phyloP scores from a whole-genome alignment of 2,888 invertebrate species.

The Hofmannophila pseudospretella region DNA sequence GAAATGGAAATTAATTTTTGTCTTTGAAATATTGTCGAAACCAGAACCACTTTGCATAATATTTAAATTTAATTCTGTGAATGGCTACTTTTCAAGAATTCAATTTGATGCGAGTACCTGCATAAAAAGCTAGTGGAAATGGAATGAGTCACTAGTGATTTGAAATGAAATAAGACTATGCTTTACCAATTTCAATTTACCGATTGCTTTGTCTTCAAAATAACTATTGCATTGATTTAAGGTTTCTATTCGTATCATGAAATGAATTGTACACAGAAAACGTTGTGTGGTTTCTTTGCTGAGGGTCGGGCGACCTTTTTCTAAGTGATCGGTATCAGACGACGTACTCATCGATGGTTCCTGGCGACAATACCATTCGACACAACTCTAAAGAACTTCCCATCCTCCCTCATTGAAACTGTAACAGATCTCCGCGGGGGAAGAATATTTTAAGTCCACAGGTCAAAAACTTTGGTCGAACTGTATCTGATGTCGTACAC shows the following conservation, averaged over 20 bases:
- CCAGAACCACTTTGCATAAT: background rate
- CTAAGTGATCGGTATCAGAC: slow-evolving; percentile 60
- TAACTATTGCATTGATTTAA: slow-evolving; percentile 22
- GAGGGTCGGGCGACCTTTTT: slow-evolving; percentile 60
- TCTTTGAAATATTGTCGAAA: background rate
- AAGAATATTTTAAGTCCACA: background rate
- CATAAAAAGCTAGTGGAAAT: slow-evolving; percentile 47
- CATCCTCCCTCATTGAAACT: slow-evolving; percentile 1
- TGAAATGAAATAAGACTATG: slow-evolving; percentile 52
- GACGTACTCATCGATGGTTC: slow-evolving; percentile 54
- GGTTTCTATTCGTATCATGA: slow-evolving; percentile 26
- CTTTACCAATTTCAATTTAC: slow-evolving; percentile 24
- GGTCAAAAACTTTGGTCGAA: background rate
- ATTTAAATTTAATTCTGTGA: slow-evolving; percentile 30
- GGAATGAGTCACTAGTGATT: slow-evolving; percentile 65
- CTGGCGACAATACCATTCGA: slow-evolving; percentile 51
- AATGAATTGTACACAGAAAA: slow-evolving; percentile 14
- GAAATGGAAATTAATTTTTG: background rate
- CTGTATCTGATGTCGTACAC: slow-evolving; percentile 36
- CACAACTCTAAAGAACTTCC: slow-evolving; percentile 11
- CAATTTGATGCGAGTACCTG: slow-evolving; percentile 37
- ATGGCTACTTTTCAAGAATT: slow-evolving; percentile 31
- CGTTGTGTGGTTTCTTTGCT: slow-evolving; percentile 30
- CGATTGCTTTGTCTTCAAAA: slow-evolving; percentile 7
- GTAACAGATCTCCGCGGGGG: background rate